Evolutionary conservation across 2,113 vertebrate genomes (phyloP).

Genomic region (Podilymbus podiceps): DNA sequence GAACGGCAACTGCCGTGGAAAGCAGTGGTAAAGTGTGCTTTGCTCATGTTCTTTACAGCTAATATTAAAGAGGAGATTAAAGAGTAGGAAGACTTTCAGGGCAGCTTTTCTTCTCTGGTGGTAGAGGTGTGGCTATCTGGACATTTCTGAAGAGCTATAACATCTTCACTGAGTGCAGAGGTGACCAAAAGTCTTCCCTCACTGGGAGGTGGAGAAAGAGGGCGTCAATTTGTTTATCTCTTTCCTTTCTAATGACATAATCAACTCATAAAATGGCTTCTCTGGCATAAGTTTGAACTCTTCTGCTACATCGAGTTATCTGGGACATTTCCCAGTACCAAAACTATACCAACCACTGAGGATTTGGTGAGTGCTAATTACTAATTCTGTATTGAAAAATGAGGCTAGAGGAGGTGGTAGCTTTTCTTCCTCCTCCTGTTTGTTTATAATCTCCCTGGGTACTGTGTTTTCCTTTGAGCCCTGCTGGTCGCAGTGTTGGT

Average conservation of each 20-base stretch:
- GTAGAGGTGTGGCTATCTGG: neutral
- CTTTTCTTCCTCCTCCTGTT: neutral
- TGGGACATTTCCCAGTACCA: neutral
- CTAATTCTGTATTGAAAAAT: neutral
- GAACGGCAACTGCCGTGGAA: neutral
- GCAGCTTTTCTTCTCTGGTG: neutral
- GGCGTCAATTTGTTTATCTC: neutral
- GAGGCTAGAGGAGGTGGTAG: neutral
- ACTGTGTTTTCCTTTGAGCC: neutral
- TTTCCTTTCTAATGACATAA: neutral
- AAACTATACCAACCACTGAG: neutral
- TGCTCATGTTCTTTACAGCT: neutral
- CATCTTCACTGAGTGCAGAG: neutral
- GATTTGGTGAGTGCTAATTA: neutral
- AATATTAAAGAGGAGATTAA: neutral
- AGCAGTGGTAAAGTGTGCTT: neutral
- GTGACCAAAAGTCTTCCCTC: neutral
- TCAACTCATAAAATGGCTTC: neutral
- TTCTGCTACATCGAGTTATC: neutral
- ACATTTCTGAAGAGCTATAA: neutral
- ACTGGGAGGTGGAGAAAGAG: neutral
- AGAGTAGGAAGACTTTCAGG: neutral
- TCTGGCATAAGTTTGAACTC: neutral
- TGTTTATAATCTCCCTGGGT: neutral
- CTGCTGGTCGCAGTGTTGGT: neutral